Base-by-base conservation (phyloP, 2,888 invertebrate species). In the Sinhomidia bicolor region DNA sequence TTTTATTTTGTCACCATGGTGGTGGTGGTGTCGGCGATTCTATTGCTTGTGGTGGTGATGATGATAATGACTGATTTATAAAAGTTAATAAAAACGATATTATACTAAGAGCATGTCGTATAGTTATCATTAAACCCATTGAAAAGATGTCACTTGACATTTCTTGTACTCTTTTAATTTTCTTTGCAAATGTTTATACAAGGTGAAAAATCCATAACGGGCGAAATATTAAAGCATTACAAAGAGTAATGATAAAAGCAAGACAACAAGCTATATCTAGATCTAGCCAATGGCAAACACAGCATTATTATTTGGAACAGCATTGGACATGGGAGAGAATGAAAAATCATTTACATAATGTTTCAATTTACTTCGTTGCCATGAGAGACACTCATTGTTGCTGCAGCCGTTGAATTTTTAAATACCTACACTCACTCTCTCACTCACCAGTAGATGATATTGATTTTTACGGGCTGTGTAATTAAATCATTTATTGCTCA, bases 401-500 rank as follows among this genome's bases (percentile, higher is more conserved):
- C 36, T n/a, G n/a, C n/a, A n/a, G n/a, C n/a, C n/a, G 23, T 57
- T 60, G 32, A 17, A 14, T 26, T 47, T 47, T 47, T 78, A 78
- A 47, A 23, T 65, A 71, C 82, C 68, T 32, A 74, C 10, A n/a
- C n/a, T n/a, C n/a, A n/a, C n/a, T n/a, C n/a, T n/a, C n/a, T n/a
- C n/a, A n/a, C n/a, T n/a, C n/a, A n/a, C n/a, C n/a, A n/a, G n/a
- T n/a, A 57, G 57, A 57, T 76, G 36, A 23, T 62, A 85, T 76
- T 85, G 60, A 62, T 85, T 76, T 76, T 62, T 78, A 85, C 44
- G 36, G 60, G 10, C 17, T 41, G 62, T 65, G 78, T 85, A 86
- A 86, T 86, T 86, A 86, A 68, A 86, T 86, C 86, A 80, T 80
- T 80, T 80, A 86, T 71, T 86, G 86, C 80, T 80, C 68, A 68